These are phyloP conservation scores for Berghia stephanieae DNA, from an alignment of 1,140 invertebrate species.

Conservation along the genomic window DNA sequence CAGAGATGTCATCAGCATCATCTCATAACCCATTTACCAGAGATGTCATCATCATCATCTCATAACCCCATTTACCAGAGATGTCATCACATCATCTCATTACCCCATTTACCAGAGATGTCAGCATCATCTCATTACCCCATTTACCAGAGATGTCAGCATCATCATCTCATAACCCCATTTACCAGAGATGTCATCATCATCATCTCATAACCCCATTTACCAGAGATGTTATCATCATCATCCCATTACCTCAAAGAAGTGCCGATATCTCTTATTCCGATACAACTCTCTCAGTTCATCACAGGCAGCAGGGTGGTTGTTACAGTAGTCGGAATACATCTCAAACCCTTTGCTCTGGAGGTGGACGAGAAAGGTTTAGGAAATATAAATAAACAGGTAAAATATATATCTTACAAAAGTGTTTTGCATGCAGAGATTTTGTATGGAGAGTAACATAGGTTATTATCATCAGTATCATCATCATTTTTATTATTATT, in stretches of 20 bases:
- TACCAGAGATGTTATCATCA: background rate
- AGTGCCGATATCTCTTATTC: constrained; percentile 79
- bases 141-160: too few species aligned
- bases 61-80: too few species aligned
- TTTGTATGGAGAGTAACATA: background rate
- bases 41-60: too few species aligned
- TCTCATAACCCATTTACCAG: too few species aligned
- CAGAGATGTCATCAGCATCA: too few species aligned
- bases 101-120: too few species aligned
- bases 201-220: too few species aligned
- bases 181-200: too few species aligned
- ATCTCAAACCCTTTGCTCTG: constrained; percentile 75
- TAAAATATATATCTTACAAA: background rate
- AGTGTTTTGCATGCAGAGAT: background rate
- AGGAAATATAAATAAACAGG: background rate
- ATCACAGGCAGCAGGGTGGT: constrained; percentile 82
- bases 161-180: too few species aligned
- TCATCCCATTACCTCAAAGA: constrained; percentile 75
- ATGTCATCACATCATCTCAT: too few species aligned
- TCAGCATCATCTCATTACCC: too few species aligned
- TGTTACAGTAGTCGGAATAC: constrained; percentile 92
- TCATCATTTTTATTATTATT: too few species aligned
- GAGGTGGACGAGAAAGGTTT: constrained; percentile 33
- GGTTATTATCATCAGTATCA: background rate
- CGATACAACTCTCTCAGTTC: constrained; percentile 80